Base-by-base conservation (phyloP, 2,888 invertebrate genomes). In the Drosophila neotestacea region DNA sequence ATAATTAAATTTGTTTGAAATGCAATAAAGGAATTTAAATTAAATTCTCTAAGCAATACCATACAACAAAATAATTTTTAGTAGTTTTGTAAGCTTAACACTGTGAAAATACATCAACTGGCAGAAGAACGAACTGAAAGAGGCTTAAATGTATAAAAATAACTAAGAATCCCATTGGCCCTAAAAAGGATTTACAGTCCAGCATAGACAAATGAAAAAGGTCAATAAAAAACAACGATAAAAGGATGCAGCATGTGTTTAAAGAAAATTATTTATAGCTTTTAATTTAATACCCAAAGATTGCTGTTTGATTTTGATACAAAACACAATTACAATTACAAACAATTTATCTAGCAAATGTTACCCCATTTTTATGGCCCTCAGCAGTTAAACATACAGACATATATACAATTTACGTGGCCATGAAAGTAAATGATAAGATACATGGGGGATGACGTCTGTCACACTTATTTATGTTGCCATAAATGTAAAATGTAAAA, bases 401-500 rank as follows among this genome's bases (percentile, higher is more conserved):
- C 22, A 22, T 22, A 22, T 22, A 36, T 34, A 39, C 38, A 28
- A 51, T 38, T 52, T 36, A 32, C 28, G 13, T 38, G 51, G 54
- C 34, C 38, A 56, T 61, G 32, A 76, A 71, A 50, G 32, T 38
- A 66, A 62, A 62, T 46, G 56, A 58, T 47, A 44, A 44, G 32
- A 65, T 27, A 41, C 30, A 54, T 13, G 52, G 5, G 13, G 3
- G 38, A 1, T 4, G 44, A 44, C 7, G 27, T 44, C 6, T 44
- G 66, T 61, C 32, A 54, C 60, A 61, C 56, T 42, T 73, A 59
- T 72, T 74, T 74, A 77, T 73, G 72, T 50, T 41, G 54, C 47
- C 61, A 66, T 74, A 72, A 77, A 77, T 72, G 77, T 58, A 50
- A 74, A 54, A 77, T 72, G 77, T 58, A 50, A 74, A 50, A 59